Evolutionary conservation across 2,797 vertebrate genomes (phyloP), one percentile per base, ranked within the genome.

Genomic region (Pangasius mekongensis): DNA sequence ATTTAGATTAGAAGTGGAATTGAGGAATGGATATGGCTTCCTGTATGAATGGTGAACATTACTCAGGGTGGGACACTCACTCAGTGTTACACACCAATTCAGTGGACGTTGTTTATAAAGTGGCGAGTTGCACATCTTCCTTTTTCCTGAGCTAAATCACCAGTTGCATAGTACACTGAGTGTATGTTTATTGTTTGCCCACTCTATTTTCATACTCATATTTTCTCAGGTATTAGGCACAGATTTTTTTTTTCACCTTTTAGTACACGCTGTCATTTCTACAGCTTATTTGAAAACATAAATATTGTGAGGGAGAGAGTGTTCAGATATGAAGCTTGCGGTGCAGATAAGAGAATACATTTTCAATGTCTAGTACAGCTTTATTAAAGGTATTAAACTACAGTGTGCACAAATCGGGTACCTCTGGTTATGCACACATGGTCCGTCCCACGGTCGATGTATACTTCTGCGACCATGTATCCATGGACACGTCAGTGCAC

Each of bases 1-100:
- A 87, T 78, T 86, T 86, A 24, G 47, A 54, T 56, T 54, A n/a
- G n/a, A 81, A 56, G 36, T 36, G 56, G n/a, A 47, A 77, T 64
- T 64, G 69, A 76, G 81, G 56, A 64, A 62, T 83, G 54, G 54
- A 43, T 74, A 60, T 74, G 14, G 52, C 60, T 85, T 85, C 84
- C 84, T 85, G 84, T 74, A 58, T 66, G 33, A 7, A 58, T 30
- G 43, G 22, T 22, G 43, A 36, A 33, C 24, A 20, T 47, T 47
- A n/a, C 58, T 84, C 83, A 30, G 69, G 67, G 47, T 56, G 67
- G 67, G 67, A 16, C 67, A 24, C 18, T 0, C 82, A 83, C 60
- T 47, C 14, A 1, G 10, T 22, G 49, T 56, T 71, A 18, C 49
- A 24, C 30, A n/a, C 10, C 3, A 1, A 36, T 54, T 18, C 33